Base-by-base conservation (phyloP, 1,140 invertebrate species). In the Chelonus insularis region DNA sequence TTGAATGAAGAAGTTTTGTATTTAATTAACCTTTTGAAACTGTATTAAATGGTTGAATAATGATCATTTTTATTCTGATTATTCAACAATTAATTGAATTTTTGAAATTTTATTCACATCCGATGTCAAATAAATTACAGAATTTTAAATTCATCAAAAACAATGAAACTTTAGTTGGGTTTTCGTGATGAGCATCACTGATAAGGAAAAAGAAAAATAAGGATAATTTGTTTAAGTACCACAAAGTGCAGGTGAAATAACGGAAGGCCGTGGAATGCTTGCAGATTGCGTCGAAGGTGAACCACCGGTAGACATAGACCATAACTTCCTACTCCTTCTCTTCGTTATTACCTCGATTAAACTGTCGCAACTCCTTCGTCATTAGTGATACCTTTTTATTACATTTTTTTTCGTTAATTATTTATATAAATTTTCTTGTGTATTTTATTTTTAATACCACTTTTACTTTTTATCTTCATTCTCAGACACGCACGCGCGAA, bases 241-340 rank as follows among this genome's bases (percentile, higher is more conserved):
- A 11, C 14, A 16, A 16, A 45, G 45, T 47, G 56, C 57, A 64
- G 41, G 61, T 56, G 57, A 45, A 69, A 70, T 69, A 70, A 72
- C 67, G 69, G 70, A 72, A 72, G 70, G 67, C 63, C 68, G 60
- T 65, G 52, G 25, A 29, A 32, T 48, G 21, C 45, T 14, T 34
- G n/a, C 16, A 34, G 57, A 50, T 50, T 51, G 34, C 37, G 8
- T 50, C 60, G 69, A 72, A 72, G 70, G 69, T 72, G 62, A 72
- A 71, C 70, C 62, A 68, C 45, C 32, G 34, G 16, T 36, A 25
- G 20, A 59, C 32, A 39, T 50, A n/a, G 7, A 20, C 9, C 14
- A 43, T 14, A 34, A 51, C 57, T 57, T 57, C 56, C 56, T 57
- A 57, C 56, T 29, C 56, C 48, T 39, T 32, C 34, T 37, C 47